Conservation (phyloP, 2,113 vertebrate species). For the Pterocles burchelli region DNA sequence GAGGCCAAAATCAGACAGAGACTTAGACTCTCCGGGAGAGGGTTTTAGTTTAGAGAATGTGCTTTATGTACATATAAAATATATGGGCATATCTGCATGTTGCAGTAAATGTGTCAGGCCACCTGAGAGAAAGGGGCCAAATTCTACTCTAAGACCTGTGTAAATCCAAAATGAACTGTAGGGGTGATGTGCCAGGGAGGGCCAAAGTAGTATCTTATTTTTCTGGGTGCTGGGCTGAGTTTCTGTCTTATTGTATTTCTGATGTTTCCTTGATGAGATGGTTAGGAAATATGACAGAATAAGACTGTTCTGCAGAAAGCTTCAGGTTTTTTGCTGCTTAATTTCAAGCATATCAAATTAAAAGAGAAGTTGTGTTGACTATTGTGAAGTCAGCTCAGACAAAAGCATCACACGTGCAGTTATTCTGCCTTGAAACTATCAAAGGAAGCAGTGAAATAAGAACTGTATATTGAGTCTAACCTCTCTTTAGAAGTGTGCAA, state of each 20-base stretch:
- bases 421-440: not conserved
- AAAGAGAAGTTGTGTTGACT: not conserved
- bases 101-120: constrained; percentile 6
- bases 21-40: not conserved
- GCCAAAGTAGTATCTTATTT: not conserved
- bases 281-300: not conserved
- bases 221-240: not conserved
- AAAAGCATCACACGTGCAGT: not conserved
- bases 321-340: not conserved
- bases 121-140: not conserved
- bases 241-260: not conserved
- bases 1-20: constrained; percentile 45
- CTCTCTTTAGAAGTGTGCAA: not conserved
- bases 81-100: not conserved
- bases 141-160: not conserved
- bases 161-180: not conserved
- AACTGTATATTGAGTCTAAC: not conserved
- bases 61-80: not conserved
- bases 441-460: not conserved
- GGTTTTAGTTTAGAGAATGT: not conserved
- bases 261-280: not conserved
- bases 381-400: not conserved
- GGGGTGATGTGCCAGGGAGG: not conserved
- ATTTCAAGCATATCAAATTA: not conserved
- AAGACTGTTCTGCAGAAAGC: not conserved